Percentiles rank a stretch among this genome's conserved stretches.
Conservation (phyloP, 2,113 vertebrate genomes). For the Pungitius pungitius region DNA sequence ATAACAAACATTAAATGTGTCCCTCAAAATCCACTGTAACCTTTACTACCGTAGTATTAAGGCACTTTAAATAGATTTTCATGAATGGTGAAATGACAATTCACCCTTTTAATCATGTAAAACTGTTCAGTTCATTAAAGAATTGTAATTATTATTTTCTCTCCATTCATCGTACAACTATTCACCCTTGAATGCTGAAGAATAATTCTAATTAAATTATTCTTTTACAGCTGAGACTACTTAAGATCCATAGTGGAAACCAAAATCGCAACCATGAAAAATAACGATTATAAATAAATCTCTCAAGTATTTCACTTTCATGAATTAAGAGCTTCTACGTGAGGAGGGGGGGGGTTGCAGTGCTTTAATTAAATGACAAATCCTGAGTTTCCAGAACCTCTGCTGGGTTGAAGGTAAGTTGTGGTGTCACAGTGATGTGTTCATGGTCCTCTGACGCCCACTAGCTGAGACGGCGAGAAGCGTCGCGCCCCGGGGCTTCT, state of each 20-base stretch:
- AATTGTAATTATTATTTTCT: neutral
- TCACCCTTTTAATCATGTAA: neutral
- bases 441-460: neutral
- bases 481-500: neutral
- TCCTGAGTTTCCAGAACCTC: neutral
- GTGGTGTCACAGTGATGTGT: neutral
- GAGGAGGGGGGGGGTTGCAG: too few relatives aligned
- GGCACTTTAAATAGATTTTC: conserved; percentile 16
- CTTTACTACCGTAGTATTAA: neutral
- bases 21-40: too few relatives aligned
- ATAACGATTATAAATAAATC: neutral
- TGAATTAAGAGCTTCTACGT: too few relatives aligned
- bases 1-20: neutral
- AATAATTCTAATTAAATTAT: neutral
- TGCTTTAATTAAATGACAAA: neutral
- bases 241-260: neutral
- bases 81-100: neutral
- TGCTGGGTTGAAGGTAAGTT: neutral
- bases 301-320: neutral
- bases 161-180: neutral
- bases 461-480: neutral
- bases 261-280: neutral
- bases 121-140: neutral
- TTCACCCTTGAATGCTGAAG: neutral
- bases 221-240: neutral